Percentiles rank a stretch among this genome's conserved stretches.
These are phyloP conservation scores for Schrankia costaestrigalis DNA, from an alignment of 2,888 invertebrate genomes.

Conservation along the genomic window DNA sequence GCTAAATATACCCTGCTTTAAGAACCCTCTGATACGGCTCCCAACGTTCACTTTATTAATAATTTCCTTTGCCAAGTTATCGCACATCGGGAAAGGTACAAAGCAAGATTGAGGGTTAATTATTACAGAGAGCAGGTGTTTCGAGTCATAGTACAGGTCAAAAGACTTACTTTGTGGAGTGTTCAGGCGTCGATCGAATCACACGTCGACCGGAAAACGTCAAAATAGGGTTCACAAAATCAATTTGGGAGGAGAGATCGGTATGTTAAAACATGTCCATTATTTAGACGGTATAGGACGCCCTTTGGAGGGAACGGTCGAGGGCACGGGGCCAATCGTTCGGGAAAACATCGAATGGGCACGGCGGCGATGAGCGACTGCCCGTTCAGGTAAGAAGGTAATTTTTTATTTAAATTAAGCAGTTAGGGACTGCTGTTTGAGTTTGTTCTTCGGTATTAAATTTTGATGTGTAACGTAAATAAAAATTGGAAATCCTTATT, in stretches of 20 bases:
- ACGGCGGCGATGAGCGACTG: constrained; percentile 51
- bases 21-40: constrained; percentile 28
- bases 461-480: constrained; percentile 34
- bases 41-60: constrained; percentile 29
- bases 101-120: constrained; percentile 32
- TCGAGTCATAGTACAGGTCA: constrained; percentile 33
- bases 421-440: constrained; percentile 43
- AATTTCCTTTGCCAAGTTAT: constrained; percentile 30
- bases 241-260: constrained; percentile 61
- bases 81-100: constrained; percentile 21
- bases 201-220: constrained; percentile 58
- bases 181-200: constrained; percentile 39
- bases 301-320: constrained; percentile 37
- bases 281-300: constrained; percentile 59
- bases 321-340: constrained; percentile 56
- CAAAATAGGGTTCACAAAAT: constrained; percentile 64
- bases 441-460: constrained; percentile 49
- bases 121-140: constrained; percentile 20
- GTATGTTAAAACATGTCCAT: constrained; percentile 66
- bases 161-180: constrained; percentile 32
- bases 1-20: constrained; percentile 25
- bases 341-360: constrained; percentile 58
- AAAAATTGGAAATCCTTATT: constrained; percentile 22
- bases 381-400: constrained; percentile 51
- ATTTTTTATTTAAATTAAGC: constrained; percentile 68